Percentiles rank a stretch among this genome's conserved stretches.
These are phyloP conservation scores for Chaetogeoica ovagalla DNA, from an alignment of 2,888 invertebrate genomes.

Conservation along the genomic window DNA sequence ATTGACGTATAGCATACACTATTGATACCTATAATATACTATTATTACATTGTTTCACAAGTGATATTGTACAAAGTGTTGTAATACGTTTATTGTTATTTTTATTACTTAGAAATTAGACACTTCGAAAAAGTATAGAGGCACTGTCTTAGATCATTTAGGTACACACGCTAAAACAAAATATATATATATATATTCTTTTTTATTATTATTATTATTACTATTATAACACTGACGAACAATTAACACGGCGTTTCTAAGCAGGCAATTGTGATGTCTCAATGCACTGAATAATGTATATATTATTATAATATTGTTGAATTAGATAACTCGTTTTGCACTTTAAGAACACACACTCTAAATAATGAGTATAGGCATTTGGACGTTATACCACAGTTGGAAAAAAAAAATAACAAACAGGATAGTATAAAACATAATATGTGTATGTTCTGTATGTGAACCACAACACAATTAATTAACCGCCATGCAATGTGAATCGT, in stretches of 20 bases:
- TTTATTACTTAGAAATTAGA: conserved; percentile 50
- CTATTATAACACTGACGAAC: not conserved
- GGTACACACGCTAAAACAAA: conserved; percentile 2
- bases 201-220: too few relatives aligned
- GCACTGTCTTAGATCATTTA: conserved; percentile 41
- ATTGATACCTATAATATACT: conserved; percentile 22
- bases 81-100: conserved; percentile 2
- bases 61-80: conserved; percentile 22
- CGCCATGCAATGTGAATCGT: conserved; percentile 44
- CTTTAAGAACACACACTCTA: not conserved
- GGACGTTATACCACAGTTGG: not conserved
- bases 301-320: too few relatives aligned
- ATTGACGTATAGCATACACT: conserved; percentile 25
- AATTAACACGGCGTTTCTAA: conserved; percentile 18
- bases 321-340: not conserved
- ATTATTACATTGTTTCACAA: not conserved
- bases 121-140: conserved; percentile 36
- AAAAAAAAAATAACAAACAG: conserved; percentile 1
- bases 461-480: conserved; percentile 21
- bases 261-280: conserved; percentile 21
- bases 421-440: conserved; percentile 21
- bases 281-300: not conserved
- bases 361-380: not conserved
- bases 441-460: conserved; percentile 13
- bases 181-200: too few relatives aligned